phyloP scores from a whole-genome alignment of 2,113 vertebrate species.

The Nicator chloris region DNA sequence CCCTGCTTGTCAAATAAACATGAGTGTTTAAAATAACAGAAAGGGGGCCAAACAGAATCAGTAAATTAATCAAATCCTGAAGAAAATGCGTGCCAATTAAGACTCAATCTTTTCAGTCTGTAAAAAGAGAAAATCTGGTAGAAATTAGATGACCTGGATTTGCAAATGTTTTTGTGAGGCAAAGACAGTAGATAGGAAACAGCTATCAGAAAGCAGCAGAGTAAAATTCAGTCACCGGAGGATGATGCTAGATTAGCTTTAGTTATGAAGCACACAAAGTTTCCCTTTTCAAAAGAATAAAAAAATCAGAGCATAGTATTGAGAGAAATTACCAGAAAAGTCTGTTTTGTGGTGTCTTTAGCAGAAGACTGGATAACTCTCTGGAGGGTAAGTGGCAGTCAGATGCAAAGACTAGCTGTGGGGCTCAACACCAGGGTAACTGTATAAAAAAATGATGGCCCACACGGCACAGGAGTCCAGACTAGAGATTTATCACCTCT shows the following conservation, averaged over 20 bases:
- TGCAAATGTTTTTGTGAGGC: rapidly evolving
- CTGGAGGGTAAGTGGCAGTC: background rate
- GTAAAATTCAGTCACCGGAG: background rate
- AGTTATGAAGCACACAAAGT: background rate
- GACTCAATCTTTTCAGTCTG: background rate
- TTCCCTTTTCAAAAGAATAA: background rate
- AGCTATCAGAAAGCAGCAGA: background rate
- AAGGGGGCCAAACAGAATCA: background rate
- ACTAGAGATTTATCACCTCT: background rate
- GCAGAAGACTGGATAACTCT: background rate
- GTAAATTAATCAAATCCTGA: background rate
- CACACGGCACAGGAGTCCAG: background rate
- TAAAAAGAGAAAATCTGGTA: background rate
- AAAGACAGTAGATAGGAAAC: background rate
- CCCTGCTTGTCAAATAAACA: background rate
- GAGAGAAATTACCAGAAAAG: background rate
- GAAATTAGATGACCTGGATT: background rate
- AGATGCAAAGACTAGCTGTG: background rate
- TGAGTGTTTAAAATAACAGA: background rate
- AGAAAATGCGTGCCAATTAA: background rate
- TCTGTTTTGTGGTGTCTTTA: background rate
- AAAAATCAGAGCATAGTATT: background rate
- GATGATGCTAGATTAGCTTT: background rate
- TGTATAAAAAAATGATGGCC: background rate
- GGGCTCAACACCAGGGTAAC: background rate